Base-by-base conservation (phyloP, 1,140 invertebrate genomes). In the Theocolax elegans region DNA sequence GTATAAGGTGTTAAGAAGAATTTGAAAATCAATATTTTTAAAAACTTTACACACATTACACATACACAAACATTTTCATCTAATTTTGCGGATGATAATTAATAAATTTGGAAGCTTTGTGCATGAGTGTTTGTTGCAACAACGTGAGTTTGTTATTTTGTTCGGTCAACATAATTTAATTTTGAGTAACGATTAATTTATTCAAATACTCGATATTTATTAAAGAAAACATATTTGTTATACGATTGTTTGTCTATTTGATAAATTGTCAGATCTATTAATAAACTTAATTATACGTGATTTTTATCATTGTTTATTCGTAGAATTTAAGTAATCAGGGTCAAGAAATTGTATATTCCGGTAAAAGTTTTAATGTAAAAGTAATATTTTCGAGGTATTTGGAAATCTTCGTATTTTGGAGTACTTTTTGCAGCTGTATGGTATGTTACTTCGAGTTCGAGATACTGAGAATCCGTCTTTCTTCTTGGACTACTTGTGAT, bases 1-100 rank as follows among this genome's bases (percentile, higher is more conserved):
- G 17, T 44, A 62, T 29, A 59, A 42, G 35, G 17, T 63, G 15
- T 53, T 71, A 6, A 40, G 56, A 64, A 71, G 29, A 38, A 64
- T 46, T 64, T 64, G 9, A 35, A 64, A 42, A 64, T 58, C 66
- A n/a, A 42, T 66, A 19, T 65, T 21, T 66, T 65, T 59, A 65
- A 53, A 71, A 53, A 23, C 27, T 17, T 62, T 60, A 38, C 25
- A 60, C 38, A 59, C 54, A 38, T 65, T 56, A 71, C 54, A 71
- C 63, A 19, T 42, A 71, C 68, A 64, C 68, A 64, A 66, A 59
- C 54, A 65, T 58, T 71, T 48, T 71, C 42, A 35, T 71, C 46
- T 35, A 71, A 21, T 35, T 65, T 51, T 71, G 31, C 54, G 59
- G 68, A 53, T 56, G 19, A 53, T 70, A 70, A 62, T 21, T 53